These are phyloP conservation scores for Enteromius thamalakanensis DNA, from an alignment of 2,797 vertebrate genomes.

Conservation along the genomic window DNA sequence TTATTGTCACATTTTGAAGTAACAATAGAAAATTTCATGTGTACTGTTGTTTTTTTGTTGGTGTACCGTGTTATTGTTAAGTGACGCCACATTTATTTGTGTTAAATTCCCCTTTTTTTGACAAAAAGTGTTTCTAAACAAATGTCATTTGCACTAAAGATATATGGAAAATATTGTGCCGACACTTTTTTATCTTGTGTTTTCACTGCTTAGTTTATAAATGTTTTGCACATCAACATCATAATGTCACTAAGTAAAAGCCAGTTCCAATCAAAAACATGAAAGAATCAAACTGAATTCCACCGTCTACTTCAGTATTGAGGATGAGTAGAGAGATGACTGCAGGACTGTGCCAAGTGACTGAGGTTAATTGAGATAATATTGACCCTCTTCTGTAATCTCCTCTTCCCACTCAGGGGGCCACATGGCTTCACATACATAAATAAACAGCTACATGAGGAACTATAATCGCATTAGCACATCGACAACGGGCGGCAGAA, in stretches of 20 bases:
- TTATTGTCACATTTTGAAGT: background rate
- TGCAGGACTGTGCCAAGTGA: conserved; percentile 67
- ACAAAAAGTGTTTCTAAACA: background rate
- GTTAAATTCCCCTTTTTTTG: background rate
- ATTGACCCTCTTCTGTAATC: conserved; percentile 82
- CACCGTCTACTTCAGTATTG: conserved; percentile 68
- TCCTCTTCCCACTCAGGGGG: conserved; percentile 75
- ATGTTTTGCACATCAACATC: conserved; percentile 13
- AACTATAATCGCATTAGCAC: conserved; percentile 86
- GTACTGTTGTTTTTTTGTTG: background rate
- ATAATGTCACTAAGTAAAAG: background rate
- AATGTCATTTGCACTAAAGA: background rate
- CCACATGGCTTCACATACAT: conserved; percentile 70
- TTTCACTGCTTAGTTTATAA: conserved; percentile 17
- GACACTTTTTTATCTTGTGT: background rate
- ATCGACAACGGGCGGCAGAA: conserved; percentile 67
- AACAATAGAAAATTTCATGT: background rate
- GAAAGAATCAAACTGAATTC: conserved; percentile 21
- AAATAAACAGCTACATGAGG: conserved; percentile 80
- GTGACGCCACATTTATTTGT: background rate
- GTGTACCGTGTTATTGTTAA: background rate
- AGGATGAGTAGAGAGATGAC: conserved; percentile 72
- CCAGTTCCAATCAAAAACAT: conserved; percentile 20
- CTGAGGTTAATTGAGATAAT: conserved; percentile 86
- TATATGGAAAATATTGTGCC: background rate